phyloP scores from a whole-genome alignment of 2,797 vertebrate genomes.

The Cryptoprocta ferox region DNA sequence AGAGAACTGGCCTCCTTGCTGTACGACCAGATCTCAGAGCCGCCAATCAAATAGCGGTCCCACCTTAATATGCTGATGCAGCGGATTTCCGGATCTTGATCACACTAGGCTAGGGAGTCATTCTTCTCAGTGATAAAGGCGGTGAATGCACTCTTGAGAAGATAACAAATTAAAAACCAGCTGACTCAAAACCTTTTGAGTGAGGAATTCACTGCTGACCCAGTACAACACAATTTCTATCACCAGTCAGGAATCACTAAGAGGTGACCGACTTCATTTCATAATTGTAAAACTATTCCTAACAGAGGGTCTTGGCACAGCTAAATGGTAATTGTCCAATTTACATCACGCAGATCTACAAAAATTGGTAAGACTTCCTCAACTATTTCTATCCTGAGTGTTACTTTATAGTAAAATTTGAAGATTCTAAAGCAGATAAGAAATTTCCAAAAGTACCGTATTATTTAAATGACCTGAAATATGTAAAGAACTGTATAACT shows the following conservation, averaged over 20 bases:
- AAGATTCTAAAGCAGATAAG: constrained; percentile 58
- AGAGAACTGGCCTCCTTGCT: constrained; percentile 65
- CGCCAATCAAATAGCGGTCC: constrained; percentile 82
- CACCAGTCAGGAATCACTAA: constrained; percentile 80
- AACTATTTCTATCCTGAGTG: constrained; percentile 9
- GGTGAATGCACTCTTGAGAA: constrained; percentile 87
- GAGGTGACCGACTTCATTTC: constrained; percentile 77
- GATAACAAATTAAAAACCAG: constrained; percentile 89
- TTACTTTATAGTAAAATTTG: constrained; percentile 29
- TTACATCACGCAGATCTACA: neutral
- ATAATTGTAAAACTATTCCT: constrained; percentile 68
- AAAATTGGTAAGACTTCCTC: constrained; percentile 24
- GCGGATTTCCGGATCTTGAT: constrained; percentile 86
- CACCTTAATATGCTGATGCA: constrained; percentile 81
- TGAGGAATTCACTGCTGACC: constrained; percentile 86
- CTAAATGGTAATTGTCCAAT: constrained; percentile 2
- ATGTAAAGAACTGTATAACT: neutral
- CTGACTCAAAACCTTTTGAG: constrained; percentile 87
- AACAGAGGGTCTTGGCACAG: constrained; percentile 43
- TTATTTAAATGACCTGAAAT: constrained; percentile 55
- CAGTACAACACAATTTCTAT: constrained; percentile 84
- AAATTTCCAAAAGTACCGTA: constrained; percentile 22
- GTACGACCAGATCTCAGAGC: constrained; percentile 81
- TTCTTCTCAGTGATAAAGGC: constrained; percentile 88
- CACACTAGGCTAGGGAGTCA: constrained; percentile 86